Percentiles rank a stretch among this genome's conserved stretches.
These are phyloP conservation scores for Drosophila oshimai DNA, from an alignment of 1,140 invertebrate genomes.

Conservation along the genomic window DNA sequence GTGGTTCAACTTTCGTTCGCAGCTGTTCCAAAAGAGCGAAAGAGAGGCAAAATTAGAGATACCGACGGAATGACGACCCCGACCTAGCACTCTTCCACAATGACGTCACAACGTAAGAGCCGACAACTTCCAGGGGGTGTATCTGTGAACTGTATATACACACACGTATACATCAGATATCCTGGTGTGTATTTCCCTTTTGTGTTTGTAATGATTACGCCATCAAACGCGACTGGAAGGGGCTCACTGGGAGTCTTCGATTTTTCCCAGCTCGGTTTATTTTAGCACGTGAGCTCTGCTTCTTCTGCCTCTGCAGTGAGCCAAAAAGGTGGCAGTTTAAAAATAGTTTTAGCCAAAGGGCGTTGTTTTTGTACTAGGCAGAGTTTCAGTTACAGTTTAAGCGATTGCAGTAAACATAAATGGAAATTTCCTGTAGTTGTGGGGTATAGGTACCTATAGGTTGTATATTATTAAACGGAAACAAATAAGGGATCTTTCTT, in stretches of 20 bases:
- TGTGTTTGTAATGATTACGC: constrained; percentile 49
- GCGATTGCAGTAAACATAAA: constrained; percentile 1
- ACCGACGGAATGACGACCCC: constrained; percentile 46
- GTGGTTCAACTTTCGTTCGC: constrained; percentile 13
- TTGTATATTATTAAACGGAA: no score
- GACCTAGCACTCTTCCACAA: constrained; percentile 61
- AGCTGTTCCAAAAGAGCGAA: neutral
- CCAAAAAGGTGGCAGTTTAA: constrained; percentile 21
- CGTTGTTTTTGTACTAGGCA: constrained; percentile 14
- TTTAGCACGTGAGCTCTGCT: constrained; percentile 54
- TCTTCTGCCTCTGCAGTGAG: constrained; percentile 18
- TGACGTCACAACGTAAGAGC: constrained; percentile 67
- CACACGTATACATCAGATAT: neutral
- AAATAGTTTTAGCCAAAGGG: constrained; percentile 32
- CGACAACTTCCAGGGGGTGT: constrained; percentile 37
- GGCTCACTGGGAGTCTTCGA: constrained; percentile 5
- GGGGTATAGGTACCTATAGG: no score
- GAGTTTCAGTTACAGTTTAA: constrained; percentile 2
- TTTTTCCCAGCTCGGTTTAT: constrained; percentile 50
- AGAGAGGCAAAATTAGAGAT: constrained; percentile 3
- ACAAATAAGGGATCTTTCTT: no score
- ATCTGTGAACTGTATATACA: neutral
- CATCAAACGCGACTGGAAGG: constrained; percentile 42
- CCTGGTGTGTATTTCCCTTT: neutral
- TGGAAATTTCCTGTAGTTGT: no score